phyloP scores from a whole-genome alignment of 2,888 invertebrate genomes.

The Embidobia sp. region DNA sequence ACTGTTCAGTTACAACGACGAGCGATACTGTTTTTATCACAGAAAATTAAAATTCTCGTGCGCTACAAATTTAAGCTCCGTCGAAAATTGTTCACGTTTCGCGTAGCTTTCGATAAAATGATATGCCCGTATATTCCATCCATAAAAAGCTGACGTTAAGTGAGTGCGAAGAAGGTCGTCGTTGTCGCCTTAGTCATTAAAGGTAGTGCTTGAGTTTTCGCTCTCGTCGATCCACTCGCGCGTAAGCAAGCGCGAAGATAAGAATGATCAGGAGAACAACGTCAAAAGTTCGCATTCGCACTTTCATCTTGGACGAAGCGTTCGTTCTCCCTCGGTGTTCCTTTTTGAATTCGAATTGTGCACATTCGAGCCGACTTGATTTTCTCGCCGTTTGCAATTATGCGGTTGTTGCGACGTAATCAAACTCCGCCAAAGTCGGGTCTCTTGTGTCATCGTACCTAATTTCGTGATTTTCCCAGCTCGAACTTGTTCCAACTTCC shows the following conservation, averaged over 20 bases:
- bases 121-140: constrained; percentile 49
- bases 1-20: no score
- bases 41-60: neutral
- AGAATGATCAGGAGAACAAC: constrained; percentile 38
- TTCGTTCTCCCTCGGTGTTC: neutral
- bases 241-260: constrained; percentile 18
- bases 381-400: constrained; percentile 35
- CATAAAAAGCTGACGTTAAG: constrained; percentile 61
- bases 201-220: constrained; percentile 74
- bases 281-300: constrained; percentile 39
- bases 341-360: constrained; percentile 39
- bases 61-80: neutral
- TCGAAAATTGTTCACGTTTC: constrained; percentile 29
- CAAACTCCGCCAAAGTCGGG: constrained; percentile 51
- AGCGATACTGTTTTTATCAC: no score
- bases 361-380: constrained; percentile 16
- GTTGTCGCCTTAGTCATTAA: constrained; percentile 76
- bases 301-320: constrained; percentile 41
- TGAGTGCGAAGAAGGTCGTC: constrained; percentile 60
- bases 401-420: constrained; percentile 49
- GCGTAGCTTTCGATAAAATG: constrained; percentile 50
- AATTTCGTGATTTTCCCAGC: constrained; percentile 53
- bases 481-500: constrained; percentile 43
- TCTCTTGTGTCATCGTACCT: constrained; percentile 46
- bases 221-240: constrained; percentile 22